phyloP scores from a whole-genome alignment of 2,113 vertebrate genomes.

The Colaptes auratus region DNA sequence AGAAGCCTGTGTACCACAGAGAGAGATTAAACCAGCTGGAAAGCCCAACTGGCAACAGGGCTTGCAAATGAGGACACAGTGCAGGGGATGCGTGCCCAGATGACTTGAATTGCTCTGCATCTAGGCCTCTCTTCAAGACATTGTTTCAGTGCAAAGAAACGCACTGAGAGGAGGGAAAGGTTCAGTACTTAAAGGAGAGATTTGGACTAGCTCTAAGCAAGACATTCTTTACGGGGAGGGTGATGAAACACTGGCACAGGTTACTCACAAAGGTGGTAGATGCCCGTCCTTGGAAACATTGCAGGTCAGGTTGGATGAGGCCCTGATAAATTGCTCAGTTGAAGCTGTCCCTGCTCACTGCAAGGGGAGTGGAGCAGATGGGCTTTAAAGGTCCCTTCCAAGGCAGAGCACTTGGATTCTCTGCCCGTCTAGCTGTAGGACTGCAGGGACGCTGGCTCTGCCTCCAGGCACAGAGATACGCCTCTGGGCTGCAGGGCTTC shows the following conservation, averaged over 20 bases:
- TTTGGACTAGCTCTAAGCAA: no score
- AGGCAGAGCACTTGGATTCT: no score
- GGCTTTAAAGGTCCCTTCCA: no score
- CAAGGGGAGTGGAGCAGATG: no score
- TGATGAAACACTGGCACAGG: no score
- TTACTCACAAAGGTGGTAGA: no score
- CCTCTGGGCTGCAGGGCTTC: background rate
- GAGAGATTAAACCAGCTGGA: background rate
- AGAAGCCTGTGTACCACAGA: background rate
- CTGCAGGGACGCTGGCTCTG: background rate
- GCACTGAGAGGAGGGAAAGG: background rate
- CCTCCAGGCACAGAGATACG: background rate
- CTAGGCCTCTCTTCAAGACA: background rate
- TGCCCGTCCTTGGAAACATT: no score
- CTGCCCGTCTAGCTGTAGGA: fast-evolving
- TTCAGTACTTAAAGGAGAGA: no score
- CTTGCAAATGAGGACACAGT: background rate
- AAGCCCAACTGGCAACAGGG: background rate
- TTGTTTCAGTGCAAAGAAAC: background rate
- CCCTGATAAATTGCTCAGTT: no score
- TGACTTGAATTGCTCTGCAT: background rate
- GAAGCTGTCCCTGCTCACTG: no score
- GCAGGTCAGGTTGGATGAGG: no score
- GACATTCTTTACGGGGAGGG: no score
- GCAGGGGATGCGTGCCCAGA: background rate